Base-by-base conservation (phyloP, 2,797 vertebrate genomes). In the Leptatherina wallacei region DNA sequence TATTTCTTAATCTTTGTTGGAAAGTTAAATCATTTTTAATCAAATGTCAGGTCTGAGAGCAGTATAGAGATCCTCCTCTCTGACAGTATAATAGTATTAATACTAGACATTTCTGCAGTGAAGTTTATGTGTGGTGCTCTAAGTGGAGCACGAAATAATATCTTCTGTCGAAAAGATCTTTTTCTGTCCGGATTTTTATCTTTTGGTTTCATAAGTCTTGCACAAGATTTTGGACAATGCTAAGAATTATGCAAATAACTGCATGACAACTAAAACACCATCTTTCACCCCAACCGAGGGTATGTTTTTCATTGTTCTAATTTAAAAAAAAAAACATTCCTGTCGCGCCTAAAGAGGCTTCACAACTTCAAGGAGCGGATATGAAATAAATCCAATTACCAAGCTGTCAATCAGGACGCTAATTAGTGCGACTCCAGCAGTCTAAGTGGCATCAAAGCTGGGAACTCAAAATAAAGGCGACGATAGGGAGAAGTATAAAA, bases 351-450 rank as follows among this genome's bases (percentile, higher is more conserved):
- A 83, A 78, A 85, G 84, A 91, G 78, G 83, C 83, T 88, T 81
- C 85, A 86, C 82, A 91, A 90, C 89, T 90, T 92, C 88, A 89
- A 89, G 89, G 77, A 91, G 84, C 84, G 83, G 88, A 88, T 89
- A 93, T 89, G 81, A 92, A 92, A 91, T 89, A 89, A 91, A 91
- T 92, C 89, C 89, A 92, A 90, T 92, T 89, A 92, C 80, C 0
- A 67, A 86, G 85, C 87, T 92, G 91, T 91, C 91, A 89, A 77
- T 92, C 90, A 92, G 59, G 69, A 42, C 52, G 59, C 77, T 91
- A 90, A 91, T 92, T 88, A 91, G 89, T 78, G 44, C 66, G 77
- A 80, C 82, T 89, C 83, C 58, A 55, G 71, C 84, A 85, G 85
- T 86, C 78, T 83, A 77, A 82, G 81, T 71, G 81, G 75, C 82